Conservation (phyloP, 2,797 vertebrate genomes). For the Lagorchestes hirsutus region DNA sequence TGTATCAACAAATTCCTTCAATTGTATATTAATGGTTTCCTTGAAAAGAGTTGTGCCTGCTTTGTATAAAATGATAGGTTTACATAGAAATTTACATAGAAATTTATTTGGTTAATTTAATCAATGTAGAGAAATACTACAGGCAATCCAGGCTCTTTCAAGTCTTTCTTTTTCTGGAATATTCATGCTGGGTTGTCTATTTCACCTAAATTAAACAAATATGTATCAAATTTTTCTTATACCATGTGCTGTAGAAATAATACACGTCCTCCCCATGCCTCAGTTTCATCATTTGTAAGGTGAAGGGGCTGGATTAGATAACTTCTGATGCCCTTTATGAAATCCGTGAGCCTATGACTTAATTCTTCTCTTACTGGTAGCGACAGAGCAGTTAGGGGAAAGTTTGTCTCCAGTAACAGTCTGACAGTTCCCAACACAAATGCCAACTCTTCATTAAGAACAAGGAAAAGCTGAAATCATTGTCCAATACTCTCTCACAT, state of each 20-base stretch:
- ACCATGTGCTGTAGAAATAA: background rate
- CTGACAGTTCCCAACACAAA: background rate
- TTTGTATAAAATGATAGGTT: background rate
- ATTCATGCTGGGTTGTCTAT: background rate
- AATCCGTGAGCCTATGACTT: background rate
- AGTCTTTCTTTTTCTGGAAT: background rate
- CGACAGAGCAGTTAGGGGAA: background rate
- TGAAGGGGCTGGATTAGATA: background rate
- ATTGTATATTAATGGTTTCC: background rate
- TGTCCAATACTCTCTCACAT: background rate
- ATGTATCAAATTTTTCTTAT: background rate
- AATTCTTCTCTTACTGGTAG: background rate
- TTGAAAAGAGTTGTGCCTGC: background rate
- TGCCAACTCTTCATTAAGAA: background rate
- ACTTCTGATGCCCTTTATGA: background rate
- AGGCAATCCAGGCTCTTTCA: background rate
- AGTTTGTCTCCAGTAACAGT: background rate
- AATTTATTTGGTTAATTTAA: background rate
- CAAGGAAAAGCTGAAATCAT: background rate
- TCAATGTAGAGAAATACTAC: background rate
- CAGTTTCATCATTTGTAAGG: background rate
- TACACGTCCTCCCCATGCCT: background rate
- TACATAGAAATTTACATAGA: background rate
- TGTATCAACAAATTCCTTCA: background rate
- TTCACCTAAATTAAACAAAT: background rate